A percentile compares a stretch with the other conserved stretches of the same genome.
Conservation (phyloP, 2,797 vertebrate species). For the Enteromius paludinosus region DNA sequence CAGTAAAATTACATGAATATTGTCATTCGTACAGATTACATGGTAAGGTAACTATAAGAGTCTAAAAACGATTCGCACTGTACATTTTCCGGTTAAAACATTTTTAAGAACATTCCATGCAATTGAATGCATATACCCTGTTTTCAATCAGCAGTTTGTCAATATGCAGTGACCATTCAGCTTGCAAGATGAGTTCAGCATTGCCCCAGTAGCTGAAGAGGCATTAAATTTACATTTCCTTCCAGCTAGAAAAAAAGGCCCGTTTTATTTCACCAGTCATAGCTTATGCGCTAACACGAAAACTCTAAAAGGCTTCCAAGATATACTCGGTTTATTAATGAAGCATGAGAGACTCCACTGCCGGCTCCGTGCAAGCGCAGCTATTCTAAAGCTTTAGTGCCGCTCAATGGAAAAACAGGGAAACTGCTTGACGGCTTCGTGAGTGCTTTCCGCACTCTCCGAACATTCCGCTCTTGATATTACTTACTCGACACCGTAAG, state of each 20-base stretch:
- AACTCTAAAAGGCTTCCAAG: slow-evolving; percentile 42
- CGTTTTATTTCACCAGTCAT: slow-evolving; percentile 40
- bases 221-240: slow-evolving; percentile 39
- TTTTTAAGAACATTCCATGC: neutral
- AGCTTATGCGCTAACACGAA: slow-evolving; percentile 39
- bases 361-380: slow-evolving; percentile 21
- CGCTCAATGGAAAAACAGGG: slow-evolving; percentile 88
- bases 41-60: neutral
- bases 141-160: neutral
- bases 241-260: slow-evolving; percentile 27
- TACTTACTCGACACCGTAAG: neutral
- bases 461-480: neutral
- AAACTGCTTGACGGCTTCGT: slow-evolving; percentile 76
- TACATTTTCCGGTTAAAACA: neutral
- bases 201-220: slow-evolving; percentile 23
- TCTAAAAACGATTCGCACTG: neutral
- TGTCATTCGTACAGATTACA: neutral
- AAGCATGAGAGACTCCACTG: slow-evolving; percentile 34
- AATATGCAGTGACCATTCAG: slow-evolving; percentile 1
- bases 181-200: neutral
- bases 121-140: neutral
- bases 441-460: neutral
- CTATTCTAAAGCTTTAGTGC: slow-evolving; percentile 86
- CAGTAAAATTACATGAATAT: neutral
- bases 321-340: slow-evolving; percentile 43